Conservation (phyloP, 2,797 vertebrate genomes). For the Gobionotothen gibberifrons region DNA sequence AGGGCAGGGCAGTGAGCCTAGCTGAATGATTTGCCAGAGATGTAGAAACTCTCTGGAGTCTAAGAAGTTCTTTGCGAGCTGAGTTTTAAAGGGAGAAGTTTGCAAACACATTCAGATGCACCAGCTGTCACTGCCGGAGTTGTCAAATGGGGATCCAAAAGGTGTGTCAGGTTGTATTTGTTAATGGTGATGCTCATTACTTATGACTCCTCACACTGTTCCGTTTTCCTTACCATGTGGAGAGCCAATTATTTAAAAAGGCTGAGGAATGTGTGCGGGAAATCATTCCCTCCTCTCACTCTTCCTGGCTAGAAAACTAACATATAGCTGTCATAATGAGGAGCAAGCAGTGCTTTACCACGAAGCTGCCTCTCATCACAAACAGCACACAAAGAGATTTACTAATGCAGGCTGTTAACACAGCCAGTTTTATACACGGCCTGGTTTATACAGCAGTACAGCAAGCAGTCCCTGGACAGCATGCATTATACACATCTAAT, state of each 20-base stretch:
- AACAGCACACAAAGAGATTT: constrained; percentile 80
- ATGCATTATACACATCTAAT: constrained; percentile 84
- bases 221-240: constrained; percentile 50
- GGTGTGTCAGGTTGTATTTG: constrained; percentile 77
- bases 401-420: constrained; percentile 79
- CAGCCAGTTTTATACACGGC: constrained; percentile 70
- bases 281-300: constrained; percentile 32
- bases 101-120: constrained; percentile 53
- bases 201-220: constrained; percentile 64
- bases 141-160: constrained; percentile 71
- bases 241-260: constrained; percentile 73
- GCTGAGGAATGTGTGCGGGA: constrained; percentile 30
- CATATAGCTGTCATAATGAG: constrained; percentile 82
- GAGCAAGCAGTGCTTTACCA: constrained; percentile 68
- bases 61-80: constrained; percentile 59
- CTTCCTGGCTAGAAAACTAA: constrained; percentile 64
- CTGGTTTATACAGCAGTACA: constrained; percentile 69
- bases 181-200: constrained; percentile 82
- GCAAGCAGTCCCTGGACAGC: constrained; percentile 72
- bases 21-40: constrained; percentile 70
- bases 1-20: constrained; percentile 58
- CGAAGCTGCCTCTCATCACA: constrained; percentile 69
- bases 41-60: constrained; percentile 59
- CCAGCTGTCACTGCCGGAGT: constrained; percentile 68
- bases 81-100: constrained; percentile 64